Evolutionary conservation across 2,113 vertebrate species (phyloP).

Genomic region (Pseudolaguvia tuberculata): DNA sequence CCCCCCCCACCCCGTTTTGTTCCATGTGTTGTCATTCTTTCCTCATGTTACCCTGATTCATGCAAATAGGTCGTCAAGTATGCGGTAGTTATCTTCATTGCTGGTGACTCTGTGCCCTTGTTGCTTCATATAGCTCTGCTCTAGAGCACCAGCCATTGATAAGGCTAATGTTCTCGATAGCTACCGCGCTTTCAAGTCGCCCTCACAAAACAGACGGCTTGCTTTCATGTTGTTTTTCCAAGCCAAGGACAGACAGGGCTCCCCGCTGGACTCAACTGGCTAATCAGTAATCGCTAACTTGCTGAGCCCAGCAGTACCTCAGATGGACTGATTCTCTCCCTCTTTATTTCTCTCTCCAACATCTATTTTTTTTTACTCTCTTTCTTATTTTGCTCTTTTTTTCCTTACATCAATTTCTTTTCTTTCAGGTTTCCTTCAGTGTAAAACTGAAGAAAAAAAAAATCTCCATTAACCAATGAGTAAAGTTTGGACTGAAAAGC

Average conservation of each 20-base stretch:
- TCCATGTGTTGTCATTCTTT: constrained; percentile 34
- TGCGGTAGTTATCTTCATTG: constrained; percentile 68
- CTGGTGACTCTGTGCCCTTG: constrained; percentile 74
- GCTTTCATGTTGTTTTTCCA: constrained; percentile 85
- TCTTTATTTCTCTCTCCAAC: constrained; percentile 10
- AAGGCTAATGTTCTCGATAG: constrained; percentile 83
- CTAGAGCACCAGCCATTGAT: constrained; percentile 78
- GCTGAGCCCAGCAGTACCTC: constrained; percentile 66
- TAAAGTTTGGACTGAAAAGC: constrained; percentile 13
- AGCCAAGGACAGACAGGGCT: constrained; percentile 82
- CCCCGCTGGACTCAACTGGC: constrained; percentile 68
- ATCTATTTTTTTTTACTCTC: neutral
- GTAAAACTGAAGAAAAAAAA: neutral
- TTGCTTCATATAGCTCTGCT: constrained; percentile 76
- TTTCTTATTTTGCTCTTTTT: constrained; percentile 10
- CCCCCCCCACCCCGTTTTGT: constrained; percentile 9
- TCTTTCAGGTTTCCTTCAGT: constrained; percentile 2
- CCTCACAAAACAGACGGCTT: constrained; percentile 78
- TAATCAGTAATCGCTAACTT: constrained; percentile 86
- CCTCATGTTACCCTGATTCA: constrained; percentile 47
- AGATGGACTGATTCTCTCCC: constrained; percentile 55
- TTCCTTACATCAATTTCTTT: constrained; percentile 22
- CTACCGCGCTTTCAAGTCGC: constrained; percentile 80
- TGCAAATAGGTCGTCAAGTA: constrained; percentile 60
- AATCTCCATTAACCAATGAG: neutral